Percentiles rank a stretch among this genome's conserved stretches.
These are phyloP conservation scores for Pardosa pseudoannulata DNA, from an alignment of 2,888 invertebrate genomes.

Conservation along the genomic window DNA sequence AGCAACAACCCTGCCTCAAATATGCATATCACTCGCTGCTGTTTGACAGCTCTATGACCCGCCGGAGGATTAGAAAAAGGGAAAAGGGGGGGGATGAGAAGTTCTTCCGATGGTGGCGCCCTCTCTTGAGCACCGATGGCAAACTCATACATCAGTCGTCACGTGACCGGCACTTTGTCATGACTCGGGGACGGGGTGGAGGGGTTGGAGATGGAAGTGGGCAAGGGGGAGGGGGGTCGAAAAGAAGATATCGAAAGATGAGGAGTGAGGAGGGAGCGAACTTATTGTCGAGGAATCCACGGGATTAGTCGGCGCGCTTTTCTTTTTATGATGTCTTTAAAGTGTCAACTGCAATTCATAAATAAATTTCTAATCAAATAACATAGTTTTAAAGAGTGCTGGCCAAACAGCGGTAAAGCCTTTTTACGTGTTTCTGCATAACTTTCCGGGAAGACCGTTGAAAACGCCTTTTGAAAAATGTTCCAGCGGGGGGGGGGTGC, in stretches of 20 bases:
- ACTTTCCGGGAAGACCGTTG: constrained; percentile 44
- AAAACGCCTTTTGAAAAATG: constrained; percentile 68
- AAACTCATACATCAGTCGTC: constrained; percentile 67
- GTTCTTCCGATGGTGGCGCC: constrained; percentile 55
- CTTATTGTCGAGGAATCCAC: constrained; percentile 62
- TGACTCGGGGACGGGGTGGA: constrained; percentile 27
- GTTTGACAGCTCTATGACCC: constrained; percentile 68
- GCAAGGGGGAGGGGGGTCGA: not conserved
- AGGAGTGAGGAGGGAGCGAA: constrained; percentile 25
- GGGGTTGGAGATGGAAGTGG: constrained; percentile 5
- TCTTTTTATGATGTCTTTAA: constrained; percentile 73
- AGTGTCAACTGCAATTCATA: constrained; percentile 73
- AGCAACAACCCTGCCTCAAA: constrained; percentile 36
- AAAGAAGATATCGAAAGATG: constrained; percentile 67
- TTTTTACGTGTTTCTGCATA: constrained; percentile 73
- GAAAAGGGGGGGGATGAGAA: not conserved
- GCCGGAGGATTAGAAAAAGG: constrained; percentile 36
- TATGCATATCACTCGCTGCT: constrained; percentile 67
- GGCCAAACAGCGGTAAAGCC: constrained; percentile 72
- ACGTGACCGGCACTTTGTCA: constrained; percentile 71
- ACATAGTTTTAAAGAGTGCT: constrained; percentile 73
- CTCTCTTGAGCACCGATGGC: constrained; percentile 60
- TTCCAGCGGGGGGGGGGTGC: constrained; percentile 25
- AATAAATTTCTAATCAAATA: constrained; percentile 73
- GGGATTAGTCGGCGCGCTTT: constrained; percentile 66